Conservation (phyloP, 2,113 vertebrate genomes). For the Notiomystis cincta region DNA sequence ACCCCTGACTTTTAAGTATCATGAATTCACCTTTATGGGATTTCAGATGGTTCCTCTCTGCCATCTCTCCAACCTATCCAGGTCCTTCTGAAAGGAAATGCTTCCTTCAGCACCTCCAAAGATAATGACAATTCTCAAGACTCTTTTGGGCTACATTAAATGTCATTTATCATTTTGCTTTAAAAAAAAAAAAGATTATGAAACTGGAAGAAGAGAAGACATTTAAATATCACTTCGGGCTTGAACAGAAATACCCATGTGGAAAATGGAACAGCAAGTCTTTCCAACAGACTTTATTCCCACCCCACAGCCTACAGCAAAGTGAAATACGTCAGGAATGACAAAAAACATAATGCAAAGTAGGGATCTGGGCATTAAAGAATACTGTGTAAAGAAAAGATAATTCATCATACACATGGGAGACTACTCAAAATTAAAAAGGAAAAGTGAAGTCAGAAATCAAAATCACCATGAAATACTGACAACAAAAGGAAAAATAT, state of each 20-base stretch:
- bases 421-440: background rate
- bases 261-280: background rate
- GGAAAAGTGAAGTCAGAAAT: background rate
- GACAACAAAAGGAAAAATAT: background rate
- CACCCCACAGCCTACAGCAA: background rate
- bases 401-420: background rate
- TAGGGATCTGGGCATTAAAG: background rate
- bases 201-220: background rate
- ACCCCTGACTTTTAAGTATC: background rate
- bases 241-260: background rate
- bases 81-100: background rate
- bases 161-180: background rate
- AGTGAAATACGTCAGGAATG: background rate
- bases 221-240: background rate
- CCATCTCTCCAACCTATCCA: background rate
- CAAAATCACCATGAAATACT: background rate
- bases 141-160: background rate
- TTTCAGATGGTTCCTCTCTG: background rate
- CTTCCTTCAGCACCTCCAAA: background rate
- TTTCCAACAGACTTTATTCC: background rate
- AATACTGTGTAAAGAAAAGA: background rate
- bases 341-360: background rate
- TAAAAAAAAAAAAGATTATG: background rate
- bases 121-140: background rate
- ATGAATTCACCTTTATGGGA: background rate